Conservation (phyloP, 2,113 vertebrate species). For the Otocyon megalotis region DNA sequence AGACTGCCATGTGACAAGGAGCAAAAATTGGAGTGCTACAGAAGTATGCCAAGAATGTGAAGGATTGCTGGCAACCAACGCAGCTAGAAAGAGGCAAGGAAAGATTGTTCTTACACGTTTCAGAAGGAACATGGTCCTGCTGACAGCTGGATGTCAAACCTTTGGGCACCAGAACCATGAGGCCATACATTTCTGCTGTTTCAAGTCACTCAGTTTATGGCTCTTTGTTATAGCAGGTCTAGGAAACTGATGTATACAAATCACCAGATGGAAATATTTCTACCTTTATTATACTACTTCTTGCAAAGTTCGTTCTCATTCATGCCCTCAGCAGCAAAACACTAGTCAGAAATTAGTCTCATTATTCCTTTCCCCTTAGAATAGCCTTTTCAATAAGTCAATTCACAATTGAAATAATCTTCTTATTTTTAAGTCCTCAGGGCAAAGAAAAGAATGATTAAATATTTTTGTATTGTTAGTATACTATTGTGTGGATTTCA, state of each 20-base stretch:
- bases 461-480: conserved; percentile 44
- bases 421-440: conserved; percentile 60
- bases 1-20: not conserved
- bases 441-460: conserved; percentile 47
- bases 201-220: not conserved
- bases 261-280: not conserved
- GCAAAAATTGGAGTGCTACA: not conserved
- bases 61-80: fast-evolving
- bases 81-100: not conserved
- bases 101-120: fast-evolving
- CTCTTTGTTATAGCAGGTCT: fast-evolving
- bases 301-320: not conserved
- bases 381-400: conserved; percentile 22
- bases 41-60: fast-evolving
- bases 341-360: not conserved
- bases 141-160: too few species aligned
- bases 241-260: not conserved
- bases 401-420: conserved; percentile 67
- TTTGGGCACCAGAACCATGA: not conserved
- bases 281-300: not conserved
- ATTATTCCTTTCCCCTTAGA: not conserved
- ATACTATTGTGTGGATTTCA: conserved; percentile 54
- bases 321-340: not conserved
- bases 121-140: not conserved
- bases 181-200: not conserved